Evolutionary conservation across 1,140 invertebrate species (phyloP).

Genomic region (Delia radicum): DNA sequence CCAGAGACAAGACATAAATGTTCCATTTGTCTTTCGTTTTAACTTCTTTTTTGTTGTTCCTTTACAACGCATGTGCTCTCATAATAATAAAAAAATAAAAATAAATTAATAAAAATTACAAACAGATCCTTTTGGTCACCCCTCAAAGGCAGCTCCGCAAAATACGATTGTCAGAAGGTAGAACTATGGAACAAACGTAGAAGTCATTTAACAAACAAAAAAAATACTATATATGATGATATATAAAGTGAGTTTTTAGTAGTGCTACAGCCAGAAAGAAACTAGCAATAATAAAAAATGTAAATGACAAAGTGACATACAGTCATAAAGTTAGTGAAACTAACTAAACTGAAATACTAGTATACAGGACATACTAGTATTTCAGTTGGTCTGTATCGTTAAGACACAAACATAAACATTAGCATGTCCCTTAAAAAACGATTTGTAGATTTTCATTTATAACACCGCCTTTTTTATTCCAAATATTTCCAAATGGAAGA

Average conservation of each 20-base stretch:
- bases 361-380: background rate
- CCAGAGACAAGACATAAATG: conserved; percentile 20
- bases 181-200: background rate
- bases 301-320: background rate
- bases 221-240: background rate
- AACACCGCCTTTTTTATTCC: no score
- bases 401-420: no score
- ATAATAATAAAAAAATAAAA: background rate
- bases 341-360: background rate
- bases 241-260: background rate
- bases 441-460: no score
- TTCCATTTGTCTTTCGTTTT: conserved; percentile 11
- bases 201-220: background rate
- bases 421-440: no score
- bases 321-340: conserved; percentile 8
- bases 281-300: no score
- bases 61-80: background rate
- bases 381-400: background rate
- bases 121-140: background rate
- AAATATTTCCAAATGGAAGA: no score
- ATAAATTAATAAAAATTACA: conserved; percentile 21
- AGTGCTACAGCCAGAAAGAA: no score
- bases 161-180: no score
- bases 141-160: no score
- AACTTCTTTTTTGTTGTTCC: background rate